These are phyloP conservation scores for Malacoctenus gilli DNA, from an alignment of 2,797 vertebrate species.

Conservation along the genomic window DNA sequence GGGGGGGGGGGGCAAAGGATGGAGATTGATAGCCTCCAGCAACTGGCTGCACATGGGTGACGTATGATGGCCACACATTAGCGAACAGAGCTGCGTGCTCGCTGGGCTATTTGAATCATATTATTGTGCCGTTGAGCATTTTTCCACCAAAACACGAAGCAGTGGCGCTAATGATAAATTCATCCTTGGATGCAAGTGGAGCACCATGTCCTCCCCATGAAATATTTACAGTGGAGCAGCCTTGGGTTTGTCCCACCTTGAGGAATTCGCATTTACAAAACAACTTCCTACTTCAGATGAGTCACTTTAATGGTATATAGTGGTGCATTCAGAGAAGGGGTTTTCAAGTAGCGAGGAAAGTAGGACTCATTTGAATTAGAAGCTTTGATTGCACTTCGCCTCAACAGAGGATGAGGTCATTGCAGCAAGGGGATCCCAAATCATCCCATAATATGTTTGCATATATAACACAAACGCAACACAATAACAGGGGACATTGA, in stretches of 20 bases:
- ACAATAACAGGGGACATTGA: too few species aligned
- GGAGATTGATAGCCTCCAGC: constrained; percentile 66
- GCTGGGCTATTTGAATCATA: constrained; percentile 40
- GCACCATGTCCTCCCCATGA: background rate
- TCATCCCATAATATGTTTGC: too few species aligned
- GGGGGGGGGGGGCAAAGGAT: constrained; percentile 59
- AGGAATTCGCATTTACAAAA: background rate
- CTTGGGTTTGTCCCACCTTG: background rate
- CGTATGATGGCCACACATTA: constrained; percentile 47
- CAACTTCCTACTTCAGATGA: constrained; percentile 1
- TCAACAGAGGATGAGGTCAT: too few species aligned
- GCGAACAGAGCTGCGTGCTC: constrained; percentile 11
- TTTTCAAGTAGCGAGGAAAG: too few species aligned
- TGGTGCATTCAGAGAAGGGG: background rate
- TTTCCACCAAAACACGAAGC: constrained; percentile 9
- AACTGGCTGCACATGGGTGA: constrained; percentile 40
- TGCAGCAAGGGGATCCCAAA: too few species aligned
- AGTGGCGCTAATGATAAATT: constrained; percentile 20
- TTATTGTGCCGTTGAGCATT: constrained; percentile 14
- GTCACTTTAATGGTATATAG: background rate
- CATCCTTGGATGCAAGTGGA: constrained; percentile 16
- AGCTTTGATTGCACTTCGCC: too few species aligned
- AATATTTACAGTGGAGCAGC: too few species aligned
- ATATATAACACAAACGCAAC: too few species aligned
- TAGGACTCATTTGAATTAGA: too few species aligned